A percentile compares a stretch with the other conserved stretches of the same genome.
Evolutionary conservation across 2,113 vertebrate genomes (phyloP).

Genomic region (Nothoprocta perdicaria): DNA sequence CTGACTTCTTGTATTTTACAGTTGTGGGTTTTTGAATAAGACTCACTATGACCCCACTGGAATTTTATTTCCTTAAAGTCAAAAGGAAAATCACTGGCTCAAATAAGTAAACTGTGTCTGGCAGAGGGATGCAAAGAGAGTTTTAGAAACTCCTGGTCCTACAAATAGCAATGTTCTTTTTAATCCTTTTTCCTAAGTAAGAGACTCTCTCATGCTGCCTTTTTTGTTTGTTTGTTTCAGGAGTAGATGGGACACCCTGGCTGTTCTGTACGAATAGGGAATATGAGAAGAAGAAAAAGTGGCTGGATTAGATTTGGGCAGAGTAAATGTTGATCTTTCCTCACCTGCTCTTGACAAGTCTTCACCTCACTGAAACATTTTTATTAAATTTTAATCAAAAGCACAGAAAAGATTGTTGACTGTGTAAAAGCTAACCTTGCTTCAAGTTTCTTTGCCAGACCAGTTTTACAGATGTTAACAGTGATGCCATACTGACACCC

Average conservation of each 20-base stretch:
- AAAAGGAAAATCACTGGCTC: constrained; percentile 45
- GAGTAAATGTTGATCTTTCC: constrained; percentile 77
- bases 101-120: constrained; percentile 25
- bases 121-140: not conserved
- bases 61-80: constrained; percentile 29
- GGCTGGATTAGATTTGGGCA: constrained; percentile 63
- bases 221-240: constrained; percentile 34
- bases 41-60: not conserved
- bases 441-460: not conserved
- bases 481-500: not conserved
- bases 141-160: constrained; percentile 37
- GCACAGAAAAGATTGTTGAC: constrained; percentile 76
- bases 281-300: constrained; percentile 69
- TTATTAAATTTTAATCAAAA: constrained; percentile 85
- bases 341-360: constrained; percentile 77
- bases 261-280: constrained; percentile 61
- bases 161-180: not conserved
- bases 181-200: not conserved
- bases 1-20: constrained; percentile 28
- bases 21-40: not conserved
- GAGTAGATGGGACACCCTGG: not conserved
- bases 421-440: constrained; percentile 51
- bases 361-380: constrained; percentile 69
- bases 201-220: not conserved
- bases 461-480: constrained; percentile 8